Percentiles rank a stretch among this genome's conserved stretches.
Evolutionary conservation across 2,113 vertebrate species (phyloP).

Genomic region (Zapornia atra): DNA sequence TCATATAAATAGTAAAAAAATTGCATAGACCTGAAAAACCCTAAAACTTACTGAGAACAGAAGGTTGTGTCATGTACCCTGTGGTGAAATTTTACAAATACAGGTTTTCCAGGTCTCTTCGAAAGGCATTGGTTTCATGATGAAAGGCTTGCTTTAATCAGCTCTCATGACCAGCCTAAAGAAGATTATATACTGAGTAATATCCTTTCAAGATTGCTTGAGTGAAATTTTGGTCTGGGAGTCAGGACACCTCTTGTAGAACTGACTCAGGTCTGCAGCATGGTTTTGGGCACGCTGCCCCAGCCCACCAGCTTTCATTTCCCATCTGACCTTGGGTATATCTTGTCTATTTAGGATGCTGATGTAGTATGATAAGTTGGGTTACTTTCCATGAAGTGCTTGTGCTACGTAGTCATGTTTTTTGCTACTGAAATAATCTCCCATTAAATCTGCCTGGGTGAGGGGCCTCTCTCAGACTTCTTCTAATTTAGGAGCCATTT

Average conservation of each 20-base stretch:
- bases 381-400: background rate
- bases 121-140: background rate
- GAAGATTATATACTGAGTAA: background rate
- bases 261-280: background rate
- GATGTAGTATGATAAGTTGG: background rate
- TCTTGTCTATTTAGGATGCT: background rate
- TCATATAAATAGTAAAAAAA: background rate
- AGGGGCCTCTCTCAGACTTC: background rate
- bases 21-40: background rate
- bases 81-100: background rate
- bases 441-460: background rate
- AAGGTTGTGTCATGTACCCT: background rate
- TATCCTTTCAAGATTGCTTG: background rate
- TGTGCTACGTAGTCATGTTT: background rate
- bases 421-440: background rate
- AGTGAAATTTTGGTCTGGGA: background rate
- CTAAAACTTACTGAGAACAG: background rate
- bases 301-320: background rate
- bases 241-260: background rate
- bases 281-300: background rate
- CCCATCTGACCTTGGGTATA: background rate
- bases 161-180: background rate
- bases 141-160: background rate
- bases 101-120: background rate
- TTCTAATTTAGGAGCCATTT: constrained; percentile 1